These are phyloP conservation scores for Glyptemys insculpta DNA, from an alignment of 2,797 vertebrate genomes.

Conservation along the genomic window DNA sequence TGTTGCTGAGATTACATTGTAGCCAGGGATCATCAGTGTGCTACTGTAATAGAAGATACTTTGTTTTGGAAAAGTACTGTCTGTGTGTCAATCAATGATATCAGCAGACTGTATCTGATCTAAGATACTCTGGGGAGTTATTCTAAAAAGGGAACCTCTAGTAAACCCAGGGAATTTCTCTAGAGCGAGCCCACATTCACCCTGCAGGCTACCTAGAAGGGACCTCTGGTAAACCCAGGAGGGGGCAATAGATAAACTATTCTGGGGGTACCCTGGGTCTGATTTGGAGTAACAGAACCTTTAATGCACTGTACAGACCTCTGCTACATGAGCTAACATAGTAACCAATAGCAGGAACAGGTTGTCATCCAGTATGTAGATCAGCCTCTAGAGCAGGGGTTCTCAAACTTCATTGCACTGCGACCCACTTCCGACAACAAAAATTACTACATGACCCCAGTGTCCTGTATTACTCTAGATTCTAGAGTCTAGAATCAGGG, in stretches of 20 bases:
- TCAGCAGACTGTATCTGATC: neutral
- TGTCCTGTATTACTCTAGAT: too few species aligned
- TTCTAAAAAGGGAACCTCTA: neutral
- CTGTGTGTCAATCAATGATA: too few species aligned
- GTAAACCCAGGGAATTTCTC: neutral
- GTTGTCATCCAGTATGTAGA: accelerated
- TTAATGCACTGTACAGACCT: neutral
- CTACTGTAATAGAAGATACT: neutral
- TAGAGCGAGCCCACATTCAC: neutral
- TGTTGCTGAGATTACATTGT: neutral
- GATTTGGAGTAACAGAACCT: neutral
- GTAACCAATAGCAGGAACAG: accelerated
- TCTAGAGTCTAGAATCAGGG: too few species aligned
- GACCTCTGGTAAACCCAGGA: neutral
- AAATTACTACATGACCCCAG: too few species aligned
- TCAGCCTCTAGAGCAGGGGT: too few species aligned
- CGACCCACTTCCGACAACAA: too few species aligned
- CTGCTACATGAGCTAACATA: neutral
- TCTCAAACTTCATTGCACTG: too few species aligned
- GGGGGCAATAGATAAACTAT: neutral
- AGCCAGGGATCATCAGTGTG: neutral
- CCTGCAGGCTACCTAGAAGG: neutral
- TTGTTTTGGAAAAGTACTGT: neutral
- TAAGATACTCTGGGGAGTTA: neutral
- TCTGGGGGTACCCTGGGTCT: neutral